Percentiles rank a stretch among this genome's conserved stretches.
These are phyloP conservation scores for Oxytorus armatus DNA, from an alignment of 2,888 invertebrate species.

Conservation along the genomic window DNA sequence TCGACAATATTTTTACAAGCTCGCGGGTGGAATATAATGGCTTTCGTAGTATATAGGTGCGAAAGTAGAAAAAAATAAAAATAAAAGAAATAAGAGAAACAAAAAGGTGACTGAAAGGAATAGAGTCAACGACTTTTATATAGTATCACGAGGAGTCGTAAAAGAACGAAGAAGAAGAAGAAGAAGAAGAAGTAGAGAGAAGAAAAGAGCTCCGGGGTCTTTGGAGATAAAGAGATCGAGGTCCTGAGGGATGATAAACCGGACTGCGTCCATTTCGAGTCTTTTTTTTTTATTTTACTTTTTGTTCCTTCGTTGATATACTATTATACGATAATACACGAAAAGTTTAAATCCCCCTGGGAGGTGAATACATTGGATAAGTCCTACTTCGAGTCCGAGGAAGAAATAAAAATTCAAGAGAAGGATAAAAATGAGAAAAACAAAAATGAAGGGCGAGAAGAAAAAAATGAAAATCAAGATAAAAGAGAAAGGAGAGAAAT, in stretches of 20 bases:
- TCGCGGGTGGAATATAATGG: constrained; percentile 7
- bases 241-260: constrained; percentile 58
- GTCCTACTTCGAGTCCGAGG: background rate
- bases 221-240: constrained; percentile 36
- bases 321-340: constrained; percentile 18
- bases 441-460: background rate
- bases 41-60: constrained; percentile 19
- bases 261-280: constrained; percentile 31
- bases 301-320: constrained; percentile 50
- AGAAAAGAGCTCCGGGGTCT: constrained; percentile 13
- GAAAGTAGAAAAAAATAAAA: constrained; percentile 3
- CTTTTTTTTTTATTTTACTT: constrained; percentile 21
- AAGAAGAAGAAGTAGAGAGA: constrained; percentile 22
- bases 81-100: background rate
- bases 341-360: constrained; percentile 28
- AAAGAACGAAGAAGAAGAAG: constrained; percentile 66
- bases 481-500: constrained; percentile 60
- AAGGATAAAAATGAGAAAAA: constrained; percentile 13
- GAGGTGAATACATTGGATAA: constrained; percentile 10
- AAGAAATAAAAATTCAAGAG: constrained; percentile 1
- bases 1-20: constrained; percentile 50
- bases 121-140: constrained; percentile 61
- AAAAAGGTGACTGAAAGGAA: constrained; percentile 44
- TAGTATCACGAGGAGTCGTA: constrained; percentile 68
- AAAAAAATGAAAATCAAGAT: constrained; percentile 41